Base-by-base conservation (phyloP, 2,888 invertebrate genomes). In the Cantharis rufa region DNA sequence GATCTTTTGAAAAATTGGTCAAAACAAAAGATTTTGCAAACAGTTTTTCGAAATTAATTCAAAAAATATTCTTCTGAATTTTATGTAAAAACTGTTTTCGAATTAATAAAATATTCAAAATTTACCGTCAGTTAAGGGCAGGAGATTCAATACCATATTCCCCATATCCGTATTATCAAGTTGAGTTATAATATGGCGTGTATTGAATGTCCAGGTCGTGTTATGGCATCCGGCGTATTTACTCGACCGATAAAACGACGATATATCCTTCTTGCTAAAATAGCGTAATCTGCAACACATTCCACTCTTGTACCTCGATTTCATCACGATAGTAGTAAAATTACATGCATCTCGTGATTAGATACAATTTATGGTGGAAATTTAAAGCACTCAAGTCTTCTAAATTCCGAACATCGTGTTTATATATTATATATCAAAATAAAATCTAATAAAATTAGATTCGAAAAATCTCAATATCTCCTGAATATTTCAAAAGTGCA, bases 151-250 rank as follows among this genome's bases (percentile, higher is more conserved):
- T 48, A n/a, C n/a, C n/a, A n/a, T 48, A 48, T 32, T n/a, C 7
- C 48, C 48, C n/a, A 48, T 32, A 48, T 48, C n/a, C 48, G 48
- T 66, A 66, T 66, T 66, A 66, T 66, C 64, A n/a, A 66, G 18
- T n/a, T 66, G 24, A 66, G 24, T 66, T 66, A 66, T 15, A 66
- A 18, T 21, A 66, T 11, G 64, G 21, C 16, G 16, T 66, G 64
- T 18, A 75, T 48, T 18, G 66, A 70, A 69, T 62, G 75, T 75
- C 71, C 71, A 70, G 70, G 62, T 68, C 61, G 74, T 71, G 62
- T 69, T 71, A 75, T 75, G 71, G 75, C 62, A 71, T 75, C 75
- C 75, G 71, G 32, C 62, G 68, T 75, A 75, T 75, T 75, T 75
- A 28, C 69, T 71, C 71, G 62, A 71, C 71, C 75, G 75, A 71